Conservation (phyloP, 1,140 invertebrate genomes). For the Scaptomyza graminum region DNA sequence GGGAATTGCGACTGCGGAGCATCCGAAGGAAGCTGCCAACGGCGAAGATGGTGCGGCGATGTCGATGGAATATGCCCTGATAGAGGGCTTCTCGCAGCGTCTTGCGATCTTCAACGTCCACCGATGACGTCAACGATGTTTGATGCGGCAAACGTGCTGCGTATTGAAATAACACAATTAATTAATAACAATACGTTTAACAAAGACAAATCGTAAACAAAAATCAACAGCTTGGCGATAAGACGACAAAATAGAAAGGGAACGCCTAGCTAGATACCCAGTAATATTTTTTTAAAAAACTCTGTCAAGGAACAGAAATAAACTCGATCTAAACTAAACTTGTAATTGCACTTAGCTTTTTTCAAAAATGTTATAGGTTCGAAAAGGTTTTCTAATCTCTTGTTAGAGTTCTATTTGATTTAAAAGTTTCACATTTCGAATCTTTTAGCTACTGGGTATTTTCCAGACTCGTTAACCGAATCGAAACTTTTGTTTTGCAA, state of each 20-base stretch:
- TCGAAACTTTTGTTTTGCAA: not conserved
- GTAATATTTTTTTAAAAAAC: too few species aligned
- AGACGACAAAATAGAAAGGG: constrained; percentile 7
- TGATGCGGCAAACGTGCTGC: constrained; percentile 81
- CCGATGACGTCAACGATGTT: constrained; percentile 82
- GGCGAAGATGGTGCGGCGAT: constrained; percentile 91
- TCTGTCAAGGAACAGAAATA: too few species aligned
- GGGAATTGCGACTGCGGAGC: constrained; percentile 91
- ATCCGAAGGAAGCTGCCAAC: constrained; percentile 91
- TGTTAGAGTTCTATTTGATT: too few species aligned
- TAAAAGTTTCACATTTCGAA: too few species aligned
- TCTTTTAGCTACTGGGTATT: too few species aligned
- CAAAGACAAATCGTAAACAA: constrained; percentile 1
- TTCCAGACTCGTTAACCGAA: not conserved
- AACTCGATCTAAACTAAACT: too few species aligned
- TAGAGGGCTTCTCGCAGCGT: constrained; percentile 89
- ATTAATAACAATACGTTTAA: constrained; percentile 18
- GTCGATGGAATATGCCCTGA: constrained; percentile 91
- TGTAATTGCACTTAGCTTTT: too few species aligned
- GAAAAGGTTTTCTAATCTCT: too few species aligned
- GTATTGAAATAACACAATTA: constrained; percentile 35
- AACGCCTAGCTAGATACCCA: not conserved
- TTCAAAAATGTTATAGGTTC: too few species aligned
- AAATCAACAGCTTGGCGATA: constrained; percentile 39
- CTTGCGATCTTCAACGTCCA: constrained; percentile 83